Base-by-base conservation (phyloP, 2,113 vertebrate species). In the Aramus guarauna region DNA sequence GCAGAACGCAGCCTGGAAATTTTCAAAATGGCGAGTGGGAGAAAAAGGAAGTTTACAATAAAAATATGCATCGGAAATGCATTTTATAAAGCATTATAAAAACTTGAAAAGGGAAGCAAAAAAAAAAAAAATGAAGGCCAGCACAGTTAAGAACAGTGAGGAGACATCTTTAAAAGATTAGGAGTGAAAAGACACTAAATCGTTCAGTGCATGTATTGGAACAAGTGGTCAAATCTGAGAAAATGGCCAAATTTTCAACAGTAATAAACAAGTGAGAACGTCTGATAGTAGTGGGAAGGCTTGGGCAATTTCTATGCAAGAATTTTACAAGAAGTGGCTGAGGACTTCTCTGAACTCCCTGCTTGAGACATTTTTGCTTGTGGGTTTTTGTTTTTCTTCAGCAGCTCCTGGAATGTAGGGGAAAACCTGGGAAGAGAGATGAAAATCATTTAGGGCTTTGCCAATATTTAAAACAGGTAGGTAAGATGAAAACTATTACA, bases 401-500 rank as follows among this genome's bases (percentile, higher is more conserved):
- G 60, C 60, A 85, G 76, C 21, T 60, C 56, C 56, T 85, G 80
- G 81, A 94, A 94, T 36, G 20, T 30, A 91, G 76, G 66, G 60
- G 69, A 89, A 91, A 94, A 91, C 68, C 64, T 91, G 56, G 32
- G 80, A 81, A 59, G 27, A 85, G 74, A 91, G 50, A 80, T 77
- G 7, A 71, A 89, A 81, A 94, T 87, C 17, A 72, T 78, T 74
- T 87, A 86, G 69, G 27, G 56, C 64, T 64, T 36, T 52, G 76
- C 80, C 80, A 96, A 34, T 87, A 84, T 87, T 84, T 87, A 68
- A 81, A 96, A 68, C 47, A 81, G 73, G 60, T 67, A 75, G 86
- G 64, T 75, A 96, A 91, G 69, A 78, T 87, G 69, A 94, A 87
- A 94, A 50, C 55, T 67, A 81, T 92, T 89, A 91, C 56, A 66